A percentile compares a stretch with the other conserved stretches of the same genome.
phyloP scores from a whole-genome alignment of 1,140 invertebrate genomes.

The Parasteatoda tepidariorum region DNA sequence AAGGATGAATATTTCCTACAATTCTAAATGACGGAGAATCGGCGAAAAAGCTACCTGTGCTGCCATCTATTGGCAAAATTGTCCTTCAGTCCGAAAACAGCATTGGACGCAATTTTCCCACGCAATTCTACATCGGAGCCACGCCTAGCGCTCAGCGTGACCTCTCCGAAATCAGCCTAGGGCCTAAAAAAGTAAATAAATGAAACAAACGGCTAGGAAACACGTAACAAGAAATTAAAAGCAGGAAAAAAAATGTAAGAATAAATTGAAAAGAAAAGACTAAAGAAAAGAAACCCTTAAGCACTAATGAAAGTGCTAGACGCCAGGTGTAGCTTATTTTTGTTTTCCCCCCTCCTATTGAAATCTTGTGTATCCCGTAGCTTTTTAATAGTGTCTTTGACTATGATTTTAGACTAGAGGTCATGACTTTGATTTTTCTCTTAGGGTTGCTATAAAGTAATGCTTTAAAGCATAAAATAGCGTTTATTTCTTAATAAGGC shows the following conservation, averaged over 20 bases:
- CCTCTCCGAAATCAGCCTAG: slow-evolving; percentile 3
- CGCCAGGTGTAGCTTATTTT: slow-evolving; percentile 31
- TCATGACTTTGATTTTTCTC: background rate
- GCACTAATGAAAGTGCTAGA: slow-evolving; percentile 43
- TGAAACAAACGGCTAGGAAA: background rate
- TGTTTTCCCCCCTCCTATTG: background rate
- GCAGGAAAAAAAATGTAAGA: background rate
- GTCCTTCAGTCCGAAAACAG: slow-evolving; percentile 7
- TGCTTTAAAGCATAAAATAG: background rate
- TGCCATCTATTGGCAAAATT: slow-evolving; percentile 30
- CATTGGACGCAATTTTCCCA: slow-evolving; percentile 33
- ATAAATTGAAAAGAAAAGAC: slow-evolving; percentile 12
- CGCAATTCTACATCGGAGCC: slow-evolving; percentile 10
- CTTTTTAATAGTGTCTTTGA: background rate
- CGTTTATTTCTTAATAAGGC: background rate
- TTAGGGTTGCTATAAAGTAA: background rate
- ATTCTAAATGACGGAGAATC: no score
- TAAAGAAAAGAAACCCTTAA: slow-evolving; percentile 13
- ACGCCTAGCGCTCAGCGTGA: slow-evolving; percentile 29
- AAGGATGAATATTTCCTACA: no score
- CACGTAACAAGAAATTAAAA: background rate
- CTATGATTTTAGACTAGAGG: background rate
- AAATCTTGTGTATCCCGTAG: background rate
- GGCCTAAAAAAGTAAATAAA: slow-evolving; percentile 16
- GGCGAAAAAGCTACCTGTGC: slow-evolving; percentile 19